Base-by-base conservation (phyloP, 2,113 vertebrate species). In the Loxodonta africana region DNA sequence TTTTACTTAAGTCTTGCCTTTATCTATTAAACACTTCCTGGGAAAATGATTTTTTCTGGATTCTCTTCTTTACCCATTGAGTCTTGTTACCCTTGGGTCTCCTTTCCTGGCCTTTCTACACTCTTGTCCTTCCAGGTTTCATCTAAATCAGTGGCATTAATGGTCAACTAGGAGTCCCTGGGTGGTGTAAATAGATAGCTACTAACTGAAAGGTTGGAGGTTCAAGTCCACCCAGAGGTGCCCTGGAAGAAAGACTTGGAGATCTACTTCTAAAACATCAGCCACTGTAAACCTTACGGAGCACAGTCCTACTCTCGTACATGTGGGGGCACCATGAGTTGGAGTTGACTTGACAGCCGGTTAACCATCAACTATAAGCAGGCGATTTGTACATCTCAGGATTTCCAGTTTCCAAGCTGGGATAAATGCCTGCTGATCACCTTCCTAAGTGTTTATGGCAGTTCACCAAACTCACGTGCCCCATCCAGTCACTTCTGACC, bases 361-460 rank as follows among this genome's bases (percentile, higher is more conserved):
- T 14, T n/a, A 71, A n/a, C 67, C 33, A 18, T 48, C 21, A 74
- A 15, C 87, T 53, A 5, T 3, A 21, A 41, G 44, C 18, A 30
- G 65, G 7, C 28, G 51, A 41, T 44, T 21, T 6, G 15, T 6
- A 53, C n/a, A 26, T n/a, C 28, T 6, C 8, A 23, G 44, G 48
- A 63, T 26, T 3, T 51, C n/a, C 2, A 4, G 15, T 30, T 26
- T 76, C 57, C n/a, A 12, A 63, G 0, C 10, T 17, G 67, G 90
- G 65, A 23, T 12, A 6, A 44, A 11, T 11, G 18, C 12, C 51
- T 62, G 26, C 33, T 0, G 28, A n/a, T 5, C 4, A 26, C 14
- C 44, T 15, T 1, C 9, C 48, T 3, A 69, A 20, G 28, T n/a
- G 5, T 20, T 23, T 74, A 0, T 0, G 28, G 23, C 0, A 15